Evolutionary conservation across 1,140 invertebrate genomes (phyloP), one percentile per base, ranked within the genome.

Genomic region (Drosophila sucinea): DNA sequence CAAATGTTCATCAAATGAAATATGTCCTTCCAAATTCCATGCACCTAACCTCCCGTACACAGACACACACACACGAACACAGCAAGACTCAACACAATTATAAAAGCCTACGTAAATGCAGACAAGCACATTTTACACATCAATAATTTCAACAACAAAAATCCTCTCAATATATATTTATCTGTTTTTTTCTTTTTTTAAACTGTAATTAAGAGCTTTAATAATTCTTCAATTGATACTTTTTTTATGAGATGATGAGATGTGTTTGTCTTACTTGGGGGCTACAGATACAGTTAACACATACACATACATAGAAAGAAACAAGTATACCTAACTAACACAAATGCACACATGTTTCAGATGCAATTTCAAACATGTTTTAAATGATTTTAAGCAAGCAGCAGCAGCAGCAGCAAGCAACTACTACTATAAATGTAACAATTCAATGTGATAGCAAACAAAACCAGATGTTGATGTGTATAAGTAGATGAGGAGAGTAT

Each of bases 371-470:
- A 81, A 81, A 84, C 71, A 81, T 81, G 80, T 84, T 90, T 87
- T 84, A 84, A 84, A 58, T 75, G 84, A 89, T 84, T 89, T 89
- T 84, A 90, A 84, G 84, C 84, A 81, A 64, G 71, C 73, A 89
- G 30, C 2, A 30, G 30, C 30, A 30, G 30, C 30, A 30, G 35
- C 69, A 76, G 77, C 81, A 51, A 51, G 40, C 56, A 87, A 90
- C 89, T 90, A 90, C 87, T 91, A 91, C 90, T 91, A 91, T 91
- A 91, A 91, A 90, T 91, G 90, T 90, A 91, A 91, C 90, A 91
- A 91, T 91, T 91, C 84, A 91, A 91, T 91, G 90, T 91, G 90
- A 91, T 91, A 91, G 86, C 73, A 86, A 86, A 91, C 82, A 89
- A 89, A 90, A 89, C 85, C 85, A 90, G 81, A 90, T 89, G 80